phyloP scores from a whole-genome alignment of 2,797 vertebrate genomes.

The Trematomus bernacchii region DNA sequence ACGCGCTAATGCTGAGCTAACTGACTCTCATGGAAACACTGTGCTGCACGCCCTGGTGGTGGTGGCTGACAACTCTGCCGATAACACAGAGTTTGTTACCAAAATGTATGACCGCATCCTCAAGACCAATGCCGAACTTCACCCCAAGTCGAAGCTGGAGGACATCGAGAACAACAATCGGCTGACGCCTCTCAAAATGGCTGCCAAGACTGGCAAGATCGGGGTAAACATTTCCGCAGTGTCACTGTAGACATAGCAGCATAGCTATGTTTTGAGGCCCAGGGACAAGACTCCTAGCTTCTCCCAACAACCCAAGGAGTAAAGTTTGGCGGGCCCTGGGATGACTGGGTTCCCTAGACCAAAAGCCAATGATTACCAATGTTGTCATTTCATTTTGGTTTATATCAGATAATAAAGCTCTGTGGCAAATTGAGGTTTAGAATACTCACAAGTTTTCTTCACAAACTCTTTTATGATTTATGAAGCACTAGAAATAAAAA shows the following conservation, averaged over 20 bases:
- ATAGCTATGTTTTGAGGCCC: neutral
- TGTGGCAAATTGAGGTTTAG: no score
- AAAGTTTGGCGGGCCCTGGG: neutral
- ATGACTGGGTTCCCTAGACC: no score
- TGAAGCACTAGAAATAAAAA: no score
- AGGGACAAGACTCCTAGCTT: neutral
- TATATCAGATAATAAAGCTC: no score
- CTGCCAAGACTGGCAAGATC: constrained; percentile 93
- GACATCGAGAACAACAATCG: constrained; percentile 88
- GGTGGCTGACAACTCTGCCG: constrained; percentile 89
- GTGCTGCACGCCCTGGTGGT: constrained; percentile 94
- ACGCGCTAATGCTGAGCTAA: constrained; percentile 75
- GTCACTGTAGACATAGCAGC: neutral
- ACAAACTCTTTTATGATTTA: no score
- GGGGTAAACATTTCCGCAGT: constrained; percentile 81
- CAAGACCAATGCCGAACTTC: constrained; percentile 79
- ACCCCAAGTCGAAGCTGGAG: constrained; percentile 87
- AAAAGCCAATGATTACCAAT: no score
- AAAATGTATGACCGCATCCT: constrained; percentile 93
- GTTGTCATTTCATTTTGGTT: no score
- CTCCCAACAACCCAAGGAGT: neutral
- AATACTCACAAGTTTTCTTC: no score
- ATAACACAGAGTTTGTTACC: constrained; percentile 93
- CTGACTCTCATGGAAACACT: constrained; percentile 92
- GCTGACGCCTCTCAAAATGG: constrained; percentile 91